Evolutionary conservation across 2,113 vertebrate genomes (phyloP), one percentile per base, ranked within the genome.

Genomic region (Eidolon helvum): DNA sequence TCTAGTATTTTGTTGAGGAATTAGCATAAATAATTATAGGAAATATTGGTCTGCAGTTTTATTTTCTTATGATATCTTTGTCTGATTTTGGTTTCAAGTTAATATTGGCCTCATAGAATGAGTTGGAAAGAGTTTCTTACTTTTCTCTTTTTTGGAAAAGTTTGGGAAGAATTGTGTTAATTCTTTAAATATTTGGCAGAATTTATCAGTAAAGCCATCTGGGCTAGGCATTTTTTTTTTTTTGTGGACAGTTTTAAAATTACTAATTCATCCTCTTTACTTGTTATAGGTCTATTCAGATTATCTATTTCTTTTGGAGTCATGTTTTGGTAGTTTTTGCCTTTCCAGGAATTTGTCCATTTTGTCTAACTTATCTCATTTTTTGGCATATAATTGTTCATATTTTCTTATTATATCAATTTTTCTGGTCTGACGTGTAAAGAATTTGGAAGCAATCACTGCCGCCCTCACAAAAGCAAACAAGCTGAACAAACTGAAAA

Each of bases 81-180:
- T 86, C 12, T 93, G 10, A 0, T 59, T 90, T 90, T 79, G 14
- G 22, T 55, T 86, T 66, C 33, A 66, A 24, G 35, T 18, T 26
- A 65, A 48, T 86, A 57, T 10, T 59, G 15, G 53, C 11, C 55
- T 83, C 5, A 28, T 30, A 30, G 40, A 80, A 26, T 79, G 24
- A 85, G 9, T 71, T 84, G 40, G 59, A 66, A 75, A 55, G 50
- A 10, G 3, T 59, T 40, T 38, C 55, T 48, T 72, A 43, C 38
- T 75, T 38, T 78, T 72, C 16, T 75, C 28, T 59, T 53, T 84
- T 95, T 83, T 43, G 61, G 59, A 61, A 66, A 22, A 69, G 40
- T 53, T 75, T 88, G 57, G 88, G n/a, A 83, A 88, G 38, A 88
- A 77, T 55, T 88, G n/a, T 33, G 53, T 95, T 53, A 77, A 69